Conservation (phyloP, 2,888 invertebrate genomes). For the Notodonta dromedarius region DNA sequence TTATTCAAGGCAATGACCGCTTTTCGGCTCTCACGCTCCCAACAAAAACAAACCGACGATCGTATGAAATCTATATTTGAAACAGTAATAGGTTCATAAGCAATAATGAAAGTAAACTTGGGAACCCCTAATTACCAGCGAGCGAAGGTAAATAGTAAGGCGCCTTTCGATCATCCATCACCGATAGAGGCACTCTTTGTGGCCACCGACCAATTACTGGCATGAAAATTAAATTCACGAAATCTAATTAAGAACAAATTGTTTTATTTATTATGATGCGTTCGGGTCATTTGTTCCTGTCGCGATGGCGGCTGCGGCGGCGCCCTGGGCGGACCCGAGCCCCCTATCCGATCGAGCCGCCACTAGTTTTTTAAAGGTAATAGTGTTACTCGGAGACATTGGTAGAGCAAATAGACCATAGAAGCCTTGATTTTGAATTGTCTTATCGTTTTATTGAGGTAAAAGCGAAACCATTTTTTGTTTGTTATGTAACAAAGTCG, state of each 20-base stretch:
- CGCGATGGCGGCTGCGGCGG: slow-evolving; percentile 63
- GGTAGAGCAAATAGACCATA: background rate
- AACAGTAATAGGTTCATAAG: slow-evolving; percentile 76
- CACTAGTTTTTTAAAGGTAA: slow-evolving; percentile 48
- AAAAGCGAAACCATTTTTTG: too few species aligned
- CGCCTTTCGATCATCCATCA: slow-evolving; percentile 82
- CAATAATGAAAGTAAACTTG: slow-evolving; percentile 81
- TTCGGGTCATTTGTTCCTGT: slow-evolving; percentile 82
- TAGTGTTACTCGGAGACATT: background rate
- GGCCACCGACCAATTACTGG: slow-evolving; percentile 83
- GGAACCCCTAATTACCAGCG: slow-evolving; percentile 77
- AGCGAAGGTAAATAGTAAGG: slow-evolving; percentile 78
- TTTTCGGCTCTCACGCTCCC: slow-evolving; percentile 44
- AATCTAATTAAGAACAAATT: slow-evolving; percentile 85
- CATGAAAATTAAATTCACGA: slow-evolving; percentile 85
- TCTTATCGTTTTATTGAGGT: too few species aligned
- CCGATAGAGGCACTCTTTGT: slow-evolving; percentile 80
- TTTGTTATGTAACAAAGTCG: too few species aligned
- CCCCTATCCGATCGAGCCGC: slow-evolving; percentile 36
- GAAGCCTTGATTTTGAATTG: background rate
- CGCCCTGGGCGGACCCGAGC: slow-evolving; percentile 75
- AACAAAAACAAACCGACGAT: slow-evolving; percentile 52
- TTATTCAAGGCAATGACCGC: too few species aligned
- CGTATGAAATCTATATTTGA: slow-evolving; percentile 78
- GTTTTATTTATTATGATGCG: slow-evolving; percentile 85